Evolutionary conservation across 2,797 vertebrate species (phyloP), one percentile per base, ranked within the genome.

Genomic region (Anas bernieri): DNA sequence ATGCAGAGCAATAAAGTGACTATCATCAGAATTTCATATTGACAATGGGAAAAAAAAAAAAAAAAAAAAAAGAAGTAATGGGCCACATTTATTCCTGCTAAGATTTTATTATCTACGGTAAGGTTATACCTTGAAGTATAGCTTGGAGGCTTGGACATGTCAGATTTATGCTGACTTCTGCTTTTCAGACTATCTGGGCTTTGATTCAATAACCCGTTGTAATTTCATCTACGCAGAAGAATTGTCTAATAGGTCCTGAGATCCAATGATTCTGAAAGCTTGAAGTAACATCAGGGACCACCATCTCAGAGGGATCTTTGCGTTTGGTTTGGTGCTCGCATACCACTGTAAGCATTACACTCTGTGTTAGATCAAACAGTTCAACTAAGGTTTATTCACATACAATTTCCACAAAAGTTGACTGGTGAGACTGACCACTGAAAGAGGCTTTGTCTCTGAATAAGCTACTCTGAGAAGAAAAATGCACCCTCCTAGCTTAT

Each of bases 1-100:
- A 88, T 54, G 76, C 77, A 91, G 87, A 84, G 89, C 63, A 88
- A 91, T 93, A 84, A 93, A 91, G 67, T 81, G 70, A 61, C 83
- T 92, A 88, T 88, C 82, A 86, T 72, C 67, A 88, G 89, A 96
- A 94, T 90, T 91, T 93, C 85, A 84, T 92, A 92, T 63, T 92
- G 79, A 88, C 85, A 93, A 86, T 66, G 41, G 79, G 59, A 16
- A 15, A 43, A 43, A 43, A 17, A 43, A 41, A 15, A 90, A 41
- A 86, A 82, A 92, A 90, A 84, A 15, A 90, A 41, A 86, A 82
- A 92, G 88, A 84, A 73, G 43, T 95, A 96, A 95, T 82, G 18
- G 63, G 16, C 11, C 22, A 35, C 66, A 96, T 88, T 92, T 96
- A 88, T 88, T 93, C 66, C 74, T 64, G 12, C 20, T 76, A 91